Conservation (phyloP, 2,797 vertebrate species). For the Capromys pilorides region DNA sequence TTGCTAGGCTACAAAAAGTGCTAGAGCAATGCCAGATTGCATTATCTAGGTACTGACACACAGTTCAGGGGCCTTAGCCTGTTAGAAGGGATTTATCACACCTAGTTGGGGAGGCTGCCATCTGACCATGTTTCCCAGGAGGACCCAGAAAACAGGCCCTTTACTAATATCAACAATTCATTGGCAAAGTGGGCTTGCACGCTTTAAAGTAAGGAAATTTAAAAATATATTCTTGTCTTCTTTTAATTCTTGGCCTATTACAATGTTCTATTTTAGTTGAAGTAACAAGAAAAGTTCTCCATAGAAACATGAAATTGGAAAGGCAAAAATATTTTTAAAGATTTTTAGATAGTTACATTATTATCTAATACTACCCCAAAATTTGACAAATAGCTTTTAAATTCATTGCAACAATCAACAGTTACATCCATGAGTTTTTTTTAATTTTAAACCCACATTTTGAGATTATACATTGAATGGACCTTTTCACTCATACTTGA, state of each 20-base stretch:
- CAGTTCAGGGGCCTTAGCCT: not conserved
- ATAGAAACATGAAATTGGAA: not conserved
- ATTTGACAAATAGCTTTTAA: not conserved
- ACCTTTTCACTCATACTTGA: not conserved
- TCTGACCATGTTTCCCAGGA: not conserved
- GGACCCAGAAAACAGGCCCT: not conserved
- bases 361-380: constrained; percentile 30
- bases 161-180: not conserved
- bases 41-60: not conserved
- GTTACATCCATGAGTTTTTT: not conserved
- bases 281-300: not conserved
- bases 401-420: not conserved
- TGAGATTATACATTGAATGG: not conserved
- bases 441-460: not conserved
- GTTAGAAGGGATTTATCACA: not conserved
- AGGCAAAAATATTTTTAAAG: not conserved
- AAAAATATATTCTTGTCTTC: no score
- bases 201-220: not conserved
- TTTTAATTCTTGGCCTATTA: not conserved
- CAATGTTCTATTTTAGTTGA: not conserved
- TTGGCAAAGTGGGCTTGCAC: not conserved
- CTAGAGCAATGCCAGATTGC: not conserved
- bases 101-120: not conserved
- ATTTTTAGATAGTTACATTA: not conserved
- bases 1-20: not conserved